Conservation (phyloP, 1,140 invertebrate genomes). For the Brachionus rubens region DNA sequence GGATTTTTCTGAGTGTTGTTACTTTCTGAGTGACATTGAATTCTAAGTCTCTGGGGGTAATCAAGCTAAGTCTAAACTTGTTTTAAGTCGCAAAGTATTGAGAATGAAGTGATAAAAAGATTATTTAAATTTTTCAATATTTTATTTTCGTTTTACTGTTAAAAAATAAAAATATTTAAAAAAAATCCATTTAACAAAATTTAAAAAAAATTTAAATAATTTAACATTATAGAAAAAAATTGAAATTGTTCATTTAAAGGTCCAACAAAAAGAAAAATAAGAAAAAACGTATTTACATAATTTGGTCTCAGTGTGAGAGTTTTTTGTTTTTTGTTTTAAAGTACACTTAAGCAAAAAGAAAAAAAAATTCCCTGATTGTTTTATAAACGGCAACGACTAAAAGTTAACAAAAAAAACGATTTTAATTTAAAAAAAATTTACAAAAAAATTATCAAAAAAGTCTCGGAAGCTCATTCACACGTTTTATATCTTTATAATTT, state of each 20-base stretch:
- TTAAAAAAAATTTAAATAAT: neutral
- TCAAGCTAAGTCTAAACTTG: too few relatives aligned
- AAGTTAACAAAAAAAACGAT: neutral
- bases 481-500: neutral
- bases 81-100: too few relatives aligned
- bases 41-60: too few relatives aligned
- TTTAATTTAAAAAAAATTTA: neutral
- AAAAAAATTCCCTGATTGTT: neutral
- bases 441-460: too few relatives aligned
- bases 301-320: neutral
- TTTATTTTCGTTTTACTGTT: constrained; percentile 3
- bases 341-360: too few relatives aligned
- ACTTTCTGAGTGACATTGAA: too few relatives aligned
- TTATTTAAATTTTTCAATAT: neutral
- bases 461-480: constrained; percentile 4
- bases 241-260: neutral
- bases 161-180: neutral
- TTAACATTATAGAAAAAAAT: constrained; percentile 5
- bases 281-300: constrained; percentile 5
- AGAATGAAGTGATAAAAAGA: neutral
- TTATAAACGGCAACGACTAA: neutral
- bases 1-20: too few relatives aligned
- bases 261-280: neutral
- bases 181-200: neutral
- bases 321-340: neutral